A percentile compares a stretch with the other conserved stretches of the same genome.
Conservation (phyloP, 2,797 vertebrate species). For the Erethizon dorsatum region DNA sequence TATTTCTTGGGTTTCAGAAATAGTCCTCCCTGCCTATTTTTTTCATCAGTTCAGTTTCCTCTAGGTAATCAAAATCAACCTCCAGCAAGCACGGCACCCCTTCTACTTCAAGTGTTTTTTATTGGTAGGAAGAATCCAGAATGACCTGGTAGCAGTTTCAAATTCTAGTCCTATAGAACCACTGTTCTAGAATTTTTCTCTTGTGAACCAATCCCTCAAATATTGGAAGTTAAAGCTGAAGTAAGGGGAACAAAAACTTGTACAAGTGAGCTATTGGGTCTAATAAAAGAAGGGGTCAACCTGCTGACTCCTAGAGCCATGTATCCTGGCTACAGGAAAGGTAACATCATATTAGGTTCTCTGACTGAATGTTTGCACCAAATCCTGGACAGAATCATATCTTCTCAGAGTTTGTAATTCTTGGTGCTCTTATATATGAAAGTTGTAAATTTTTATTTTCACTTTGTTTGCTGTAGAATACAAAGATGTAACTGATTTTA, state of each 20-base stretch:
- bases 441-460: background rate
- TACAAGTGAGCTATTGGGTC: background rate
- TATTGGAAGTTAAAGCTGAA: background rate
- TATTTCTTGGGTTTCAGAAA: background rate
- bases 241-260: background rate
- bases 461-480: background rate
- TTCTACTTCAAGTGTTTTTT: background rate
- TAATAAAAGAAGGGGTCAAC: background rate
- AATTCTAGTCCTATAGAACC: background rate
- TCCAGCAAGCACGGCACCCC: background rate
- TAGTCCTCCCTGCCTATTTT: background rate
- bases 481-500: slow-evolving; percentile 18
- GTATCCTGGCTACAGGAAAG: background rate
- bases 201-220: background rate
- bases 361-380: background rate
- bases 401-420: background rate
- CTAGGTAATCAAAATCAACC: background rate
- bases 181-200: background rate
- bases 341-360: background rate
- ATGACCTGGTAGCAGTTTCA: background rate
- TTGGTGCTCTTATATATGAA: background rate
- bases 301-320: background rate
- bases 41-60: background rate
- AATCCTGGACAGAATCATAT: background rate
- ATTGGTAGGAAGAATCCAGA: background rate